Percentiles rank a stretch among this genome's conserved stretches.
These are phyloP conservation scores for Symphodus melops DNA, from an alignment of 2,113 vertebrate species.

Conservation along the genomic window DNA sequence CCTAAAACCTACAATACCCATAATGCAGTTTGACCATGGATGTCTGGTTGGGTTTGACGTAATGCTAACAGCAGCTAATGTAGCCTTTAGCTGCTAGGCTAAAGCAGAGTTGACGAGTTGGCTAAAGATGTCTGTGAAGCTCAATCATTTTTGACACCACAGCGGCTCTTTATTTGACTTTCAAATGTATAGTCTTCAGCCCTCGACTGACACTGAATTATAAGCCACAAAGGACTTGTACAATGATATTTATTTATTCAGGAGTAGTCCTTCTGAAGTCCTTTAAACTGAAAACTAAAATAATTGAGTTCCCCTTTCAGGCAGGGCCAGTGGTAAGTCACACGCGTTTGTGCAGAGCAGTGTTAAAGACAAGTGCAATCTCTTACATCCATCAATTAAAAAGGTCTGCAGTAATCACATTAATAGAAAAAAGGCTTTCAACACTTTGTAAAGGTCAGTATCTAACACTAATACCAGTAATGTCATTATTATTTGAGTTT, in stretches of 20 bases:
- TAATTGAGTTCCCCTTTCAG: neutral
- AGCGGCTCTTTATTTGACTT: neutral
- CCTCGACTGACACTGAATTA: neutral
- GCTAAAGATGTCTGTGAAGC: neutral
- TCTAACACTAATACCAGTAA: constrained; percentile 50
- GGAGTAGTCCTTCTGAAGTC: neutral
- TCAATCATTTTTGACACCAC: neutral
- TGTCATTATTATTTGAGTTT: constrained; percentile 18
- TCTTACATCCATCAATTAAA: no score
- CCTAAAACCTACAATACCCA: no score
- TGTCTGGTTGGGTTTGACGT: no score
- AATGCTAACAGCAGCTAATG: no score
- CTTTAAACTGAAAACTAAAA: no score
- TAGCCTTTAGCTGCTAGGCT: no score
- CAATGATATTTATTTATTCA: neutral
- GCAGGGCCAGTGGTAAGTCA: neutral
- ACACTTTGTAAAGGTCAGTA: constrained; percentile 25
- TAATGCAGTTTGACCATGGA: no score
- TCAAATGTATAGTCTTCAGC: neutral
- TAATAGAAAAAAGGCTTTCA: neutral
- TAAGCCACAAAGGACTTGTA: neutral
- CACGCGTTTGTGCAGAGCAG: neutral
- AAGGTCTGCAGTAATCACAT: no score
- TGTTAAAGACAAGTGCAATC: neutral
- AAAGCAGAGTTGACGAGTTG: neutral